Conservation (phyloP, 1,140 invertebrate species). For the Calliphora vicina region DNA sequence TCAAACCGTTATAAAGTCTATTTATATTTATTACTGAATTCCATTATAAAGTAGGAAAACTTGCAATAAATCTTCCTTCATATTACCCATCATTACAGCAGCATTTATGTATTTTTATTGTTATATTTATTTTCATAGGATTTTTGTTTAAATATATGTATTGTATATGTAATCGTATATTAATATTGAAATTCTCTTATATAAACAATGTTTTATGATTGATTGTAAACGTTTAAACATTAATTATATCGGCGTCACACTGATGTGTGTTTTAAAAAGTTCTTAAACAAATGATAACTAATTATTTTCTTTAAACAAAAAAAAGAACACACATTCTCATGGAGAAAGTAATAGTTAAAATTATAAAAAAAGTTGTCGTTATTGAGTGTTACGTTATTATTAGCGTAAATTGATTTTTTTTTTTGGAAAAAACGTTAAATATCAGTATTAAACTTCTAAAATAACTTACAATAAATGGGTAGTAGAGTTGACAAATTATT, state of each 20-base stretch:
- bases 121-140: background rate
- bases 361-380: background rate
- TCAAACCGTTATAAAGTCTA: too few relatives aligned
- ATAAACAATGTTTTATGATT: background rate
- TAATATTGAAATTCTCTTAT: background rate
- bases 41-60: too few relatives aligned
- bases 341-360: slow-evolving; percentile 4
- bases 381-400: background rate
- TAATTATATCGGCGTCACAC: background rate
- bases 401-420: background rate
- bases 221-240: background rate
- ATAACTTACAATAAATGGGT: background rate
- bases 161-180: background rate
- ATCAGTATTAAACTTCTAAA: background rate
- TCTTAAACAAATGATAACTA: background rate
- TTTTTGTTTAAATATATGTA: background rate
- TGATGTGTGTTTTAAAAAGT: background rate
- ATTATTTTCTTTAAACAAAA: background rate
- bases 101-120: background rate
- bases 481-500: background rate
- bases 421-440: background rate
- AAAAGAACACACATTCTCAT: background rate
- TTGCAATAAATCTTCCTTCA: too few relatives aligned
- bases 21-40: too few relatives aligned
- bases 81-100: too few relatives aligned